phyloP scores from a whole-genome alignment of 2,113 vertebrate species.

The Falcunculus frontatus region DNA sequence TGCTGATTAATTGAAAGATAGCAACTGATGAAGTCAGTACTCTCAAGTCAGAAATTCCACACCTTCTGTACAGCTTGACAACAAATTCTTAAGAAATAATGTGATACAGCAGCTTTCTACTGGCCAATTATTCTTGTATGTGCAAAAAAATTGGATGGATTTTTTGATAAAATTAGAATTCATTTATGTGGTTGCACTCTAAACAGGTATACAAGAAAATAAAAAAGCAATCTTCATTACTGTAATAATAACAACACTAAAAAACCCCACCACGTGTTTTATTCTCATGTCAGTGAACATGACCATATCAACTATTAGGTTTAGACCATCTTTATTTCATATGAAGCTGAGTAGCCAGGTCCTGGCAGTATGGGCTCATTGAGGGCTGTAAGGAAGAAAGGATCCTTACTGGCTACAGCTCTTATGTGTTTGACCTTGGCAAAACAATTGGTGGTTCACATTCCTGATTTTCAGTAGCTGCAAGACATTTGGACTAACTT shows the following conservation, averaged over 20 bases:
- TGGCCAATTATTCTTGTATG: neutral
- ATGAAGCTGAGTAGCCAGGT: neutral
- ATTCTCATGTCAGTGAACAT: neutral
- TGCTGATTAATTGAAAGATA: neutral
- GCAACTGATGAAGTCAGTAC: neutral
- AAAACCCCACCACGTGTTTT: neutral
- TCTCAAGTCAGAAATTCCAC: neutral
- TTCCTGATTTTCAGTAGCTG: neutral
- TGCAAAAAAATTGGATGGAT: neutral
- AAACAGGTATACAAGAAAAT: neutral
- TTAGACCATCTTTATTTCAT: neutral
- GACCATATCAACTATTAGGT: neutral
- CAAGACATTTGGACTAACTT: neutral
- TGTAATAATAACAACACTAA: neutral
- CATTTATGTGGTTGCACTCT: neutral
- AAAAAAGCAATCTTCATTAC: neutral
- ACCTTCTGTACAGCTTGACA: neutral
- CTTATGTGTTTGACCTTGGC: rapidly evolving
- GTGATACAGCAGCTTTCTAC: neutral
- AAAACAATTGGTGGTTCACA: neutral
- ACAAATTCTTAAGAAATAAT: neutral
- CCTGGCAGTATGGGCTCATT: neutral
- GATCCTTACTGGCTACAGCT: neutral
- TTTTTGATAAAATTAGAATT: neutral
- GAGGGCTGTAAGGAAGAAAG: neutral